Conservation (phyloP, 2,113 vertebrate species). For the Acanthochromis polyacanthus region DNA sequence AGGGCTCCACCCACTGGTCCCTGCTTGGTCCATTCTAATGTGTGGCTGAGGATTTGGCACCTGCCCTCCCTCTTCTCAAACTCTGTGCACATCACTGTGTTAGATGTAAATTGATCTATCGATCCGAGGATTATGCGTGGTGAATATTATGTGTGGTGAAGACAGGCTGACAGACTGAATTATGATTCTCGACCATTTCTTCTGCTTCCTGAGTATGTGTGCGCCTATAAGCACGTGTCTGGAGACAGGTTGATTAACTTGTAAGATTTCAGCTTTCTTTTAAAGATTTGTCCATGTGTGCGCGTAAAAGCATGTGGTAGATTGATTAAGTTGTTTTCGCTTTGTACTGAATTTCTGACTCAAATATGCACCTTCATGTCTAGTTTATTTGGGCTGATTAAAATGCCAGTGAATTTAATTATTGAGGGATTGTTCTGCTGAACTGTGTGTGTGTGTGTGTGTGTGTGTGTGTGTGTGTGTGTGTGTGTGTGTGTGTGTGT, state of each 20-base stretch:
- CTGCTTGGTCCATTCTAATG: too few species aligned
- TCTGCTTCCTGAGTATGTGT: too few species aligned
- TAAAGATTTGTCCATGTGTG: background rate
- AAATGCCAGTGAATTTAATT: slow-evolving; percentile 2
- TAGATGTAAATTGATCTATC: background rate
- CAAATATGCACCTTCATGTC: background rate
- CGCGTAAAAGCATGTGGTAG: background rate
- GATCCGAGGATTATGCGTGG: background rate
- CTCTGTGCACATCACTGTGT: too few species aligned
- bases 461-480: slow-evolving; percentile 4
- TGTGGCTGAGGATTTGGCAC: too few species aligned
- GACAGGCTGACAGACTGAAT: too few species aligned
- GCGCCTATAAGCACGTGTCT: background rate
- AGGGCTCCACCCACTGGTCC: too few species aligned
- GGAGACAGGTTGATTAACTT: background rate
- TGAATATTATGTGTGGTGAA: background rate
- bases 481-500: background rate
- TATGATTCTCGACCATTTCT: too few species aligned
- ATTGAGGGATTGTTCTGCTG: background rate
- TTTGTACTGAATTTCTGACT: background rate
- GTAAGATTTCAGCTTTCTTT: background rate
- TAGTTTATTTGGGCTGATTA: background rate
- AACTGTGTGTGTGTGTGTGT: background rate
- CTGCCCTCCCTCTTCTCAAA: too few species aligned
- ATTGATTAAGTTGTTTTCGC: background rate